These are phyloP conservation scores for Dasypogon diadema DNA, from an alignment of 2,888 invertebrate genomes.

Conservation along the genomic window DNA sequence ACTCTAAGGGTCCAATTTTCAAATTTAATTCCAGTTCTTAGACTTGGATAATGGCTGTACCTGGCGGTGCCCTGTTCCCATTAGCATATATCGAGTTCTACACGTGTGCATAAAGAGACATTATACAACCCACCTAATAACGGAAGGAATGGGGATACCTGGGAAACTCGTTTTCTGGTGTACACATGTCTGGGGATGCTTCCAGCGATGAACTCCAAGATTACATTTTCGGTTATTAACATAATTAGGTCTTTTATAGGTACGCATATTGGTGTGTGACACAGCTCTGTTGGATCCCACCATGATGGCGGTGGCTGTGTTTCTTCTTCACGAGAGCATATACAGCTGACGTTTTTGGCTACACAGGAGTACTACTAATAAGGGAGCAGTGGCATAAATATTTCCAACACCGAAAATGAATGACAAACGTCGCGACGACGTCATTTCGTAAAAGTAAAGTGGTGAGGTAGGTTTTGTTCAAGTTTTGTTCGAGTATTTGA, in stretches of 20 bases:
- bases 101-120: constrained; percentile 29
- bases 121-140: constrained; percentile 39
- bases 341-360: constrained; percentile 15
- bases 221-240: constrained; percentile 57
- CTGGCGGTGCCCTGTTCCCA: constrained; percentile 1
- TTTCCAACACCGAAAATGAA: constrained; percentile 45
- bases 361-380: constrained; percentile 20
- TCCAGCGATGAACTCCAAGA: constrained; percentile 54
- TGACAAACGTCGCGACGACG: constrained; percentile 55
- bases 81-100: constrained; percentile 13
- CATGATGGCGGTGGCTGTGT: not conserved
- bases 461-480: constrained; percentile 8
- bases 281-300: not conserved
- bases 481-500: constrained; percentile 26
- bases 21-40: constrained; percentile 46
- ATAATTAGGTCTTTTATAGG: constrained; percentile 55
- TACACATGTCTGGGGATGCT: constrained; percentile 52
- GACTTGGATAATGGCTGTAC: constrained; percentile 38
- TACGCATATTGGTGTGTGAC: constrained; percentile 30
- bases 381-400: constrained; percentile 21
- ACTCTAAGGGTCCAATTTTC: constrained; percentile 46
- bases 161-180: constrained; percentile 18
- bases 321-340: constrained; percentile 3
- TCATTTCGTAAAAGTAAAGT: constrained; percentile 25
- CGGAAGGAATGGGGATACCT: constrained; percentile 7